Conservation (phyloP, 2,113 vertebrate species). For the Columba livia region DNA sequence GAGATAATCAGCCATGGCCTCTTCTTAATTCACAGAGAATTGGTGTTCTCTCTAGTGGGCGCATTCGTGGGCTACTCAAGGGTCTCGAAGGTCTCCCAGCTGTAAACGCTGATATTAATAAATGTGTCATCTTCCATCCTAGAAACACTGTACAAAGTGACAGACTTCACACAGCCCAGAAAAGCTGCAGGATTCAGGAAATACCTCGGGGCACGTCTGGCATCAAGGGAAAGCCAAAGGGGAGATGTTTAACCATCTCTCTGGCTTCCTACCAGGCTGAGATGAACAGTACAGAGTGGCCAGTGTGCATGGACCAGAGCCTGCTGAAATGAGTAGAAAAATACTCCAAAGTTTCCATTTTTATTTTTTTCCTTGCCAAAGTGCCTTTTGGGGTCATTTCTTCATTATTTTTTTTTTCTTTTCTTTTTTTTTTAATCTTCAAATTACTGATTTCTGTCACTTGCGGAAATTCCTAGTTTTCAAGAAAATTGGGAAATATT, state of each 20-base stretch:
- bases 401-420: not conserved
- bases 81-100: not conserved
- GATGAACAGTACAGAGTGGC: not conserved
- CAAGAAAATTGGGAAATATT: not conserved
- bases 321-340: not conserved
- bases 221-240: not conserved
- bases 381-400: not conserved
- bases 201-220: not conserved
- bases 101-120: not conserved
- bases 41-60: not conserved
- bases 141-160: not conserved
- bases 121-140: not conserved
- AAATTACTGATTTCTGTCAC: not conserved
- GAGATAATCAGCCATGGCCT: not conserved
- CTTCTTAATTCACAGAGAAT: not conserved
- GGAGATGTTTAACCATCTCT: constrained; percentile 25
- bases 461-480: not conserved
- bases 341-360: not conserved
- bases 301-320: not conserved
- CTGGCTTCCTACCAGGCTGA: constrained; percentile 10
- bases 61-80: not conserved
- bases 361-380: not conserved
- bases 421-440: not conserved
- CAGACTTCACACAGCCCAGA: not conserved
- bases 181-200: constrained; percentile 5